Evolutionary conservation across 2,888 invertebrate species (phyloP), one percentile per base, ranked within the genome.

Genomic region (Sinohyriopsis cumingii): DNA sequence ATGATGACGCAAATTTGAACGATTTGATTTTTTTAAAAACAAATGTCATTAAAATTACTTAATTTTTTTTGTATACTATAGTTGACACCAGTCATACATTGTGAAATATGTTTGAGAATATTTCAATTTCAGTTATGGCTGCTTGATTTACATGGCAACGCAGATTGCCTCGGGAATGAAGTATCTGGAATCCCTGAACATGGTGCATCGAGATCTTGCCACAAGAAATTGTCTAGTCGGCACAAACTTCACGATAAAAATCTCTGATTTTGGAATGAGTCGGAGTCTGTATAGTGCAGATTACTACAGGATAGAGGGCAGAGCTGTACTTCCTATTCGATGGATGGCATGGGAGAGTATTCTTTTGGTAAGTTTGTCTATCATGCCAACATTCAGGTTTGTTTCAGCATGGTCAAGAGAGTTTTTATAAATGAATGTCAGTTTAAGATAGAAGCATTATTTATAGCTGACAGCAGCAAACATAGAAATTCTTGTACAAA

Each of bases 301-400:
- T 89, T 96, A 96, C 90, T 95, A 95, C 91, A 93, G 94, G 87
- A 94, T 95, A 53, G 95, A 95, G 83, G 95, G 94, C 0, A 92
- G 93, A 54, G 94, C 95, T 82, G 93, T 94, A 67, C 90, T 97
- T 81, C 96, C 97, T 0, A 93, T 97, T 68, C 92, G 97, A 63
- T 96, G 96, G 96, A 95, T 96, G 92, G 94, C 96, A 1, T 95
- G 95, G 95, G 96, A 96, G 90, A 94, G 94, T 1, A 93, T 95
- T 71, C 93, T 95, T 77, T 77, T 90, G 86, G 90, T 90, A 71
- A 81, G 83, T 69, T 22, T 25, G 9, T 15, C 9, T 24, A 15
- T 15, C 12, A 15, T 45, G 15, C 12, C 45, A 15, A 3, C 45
- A 45, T 45, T 45, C 9, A 45, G 15, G 45, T 45, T 15, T 45